These are phyloP conservation scores for Geotrypetes seraphini DNA, from an alignment of 2,797 vertebrate genomes.

Conservation along the genomic window DNA sequence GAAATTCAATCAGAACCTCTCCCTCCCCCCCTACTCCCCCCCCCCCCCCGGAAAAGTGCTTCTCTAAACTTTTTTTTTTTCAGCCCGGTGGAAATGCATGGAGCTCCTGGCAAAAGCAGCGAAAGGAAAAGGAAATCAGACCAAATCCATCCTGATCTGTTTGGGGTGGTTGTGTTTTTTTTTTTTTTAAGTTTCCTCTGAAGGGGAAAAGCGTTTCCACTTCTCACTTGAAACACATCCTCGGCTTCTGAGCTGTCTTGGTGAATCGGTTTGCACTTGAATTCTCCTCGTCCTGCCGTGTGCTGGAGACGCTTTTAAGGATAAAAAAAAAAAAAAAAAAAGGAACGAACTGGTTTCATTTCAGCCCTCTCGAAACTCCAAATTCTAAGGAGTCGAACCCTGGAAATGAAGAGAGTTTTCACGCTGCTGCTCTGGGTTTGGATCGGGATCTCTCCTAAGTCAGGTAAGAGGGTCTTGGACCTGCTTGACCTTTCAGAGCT, in stretches of 20 bases:
- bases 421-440: constrained; percentile 38
- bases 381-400: constrained; percentile 13
- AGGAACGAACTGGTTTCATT: too few species aligned
- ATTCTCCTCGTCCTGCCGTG: too few species aligned
- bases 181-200: constrained; percentile 6
- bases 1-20: constrained; percentile 14
- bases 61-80: constrained; percentile 8
- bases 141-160: constrained; percentile 59
- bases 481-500: too few species aligned
- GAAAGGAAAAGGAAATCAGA: constrained; percentile 66
- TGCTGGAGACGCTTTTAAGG: too few species aligned
- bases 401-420: constrained; percentile 43
- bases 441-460: constrained; percentile 35
- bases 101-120: constrained; percentile 7
- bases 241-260: too few species aligned
- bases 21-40: constrained; percentile 6
- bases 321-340: too few species aligned
- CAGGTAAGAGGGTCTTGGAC: constrained; percentile 48
- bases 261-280: too few species aligned
- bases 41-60: constrained; percentile 9
- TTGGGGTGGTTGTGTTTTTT: too few species aligned
- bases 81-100: constrained; percentile 11
- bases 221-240: neutral
- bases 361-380: neutral
- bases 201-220: neutral